Conservation (phyloP, 2,797 vertebrate species). For the Manis pentadactyla region DNA sequence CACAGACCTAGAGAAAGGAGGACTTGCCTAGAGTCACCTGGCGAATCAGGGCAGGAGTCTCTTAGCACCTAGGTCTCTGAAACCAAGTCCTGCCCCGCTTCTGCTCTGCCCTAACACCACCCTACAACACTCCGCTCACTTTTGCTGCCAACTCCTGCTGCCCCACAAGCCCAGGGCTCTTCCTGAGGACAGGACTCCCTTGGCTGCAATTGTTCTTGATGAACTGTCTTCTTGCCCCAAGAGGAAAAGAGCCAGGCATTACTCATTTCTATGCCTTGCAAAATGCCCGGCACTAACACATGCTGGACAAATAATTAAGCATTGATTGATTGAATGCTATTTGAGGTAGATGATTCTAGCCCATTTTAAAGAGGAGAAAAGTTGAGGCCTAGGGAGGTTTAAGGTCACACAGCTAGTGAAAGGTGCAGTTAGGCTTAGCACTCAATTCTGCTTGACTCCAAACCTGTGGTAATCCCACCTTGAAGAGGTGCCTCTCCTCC, state of each 20-base stretch:
- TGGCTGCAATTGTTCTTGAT: background rate
- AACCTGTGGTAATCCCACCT: background rate
- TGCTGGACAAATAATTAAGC: background rate
- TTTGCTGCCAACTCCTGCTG: background rate
- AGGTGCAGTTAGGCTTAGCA: background rate
- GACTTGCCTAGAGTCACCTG: background rate
- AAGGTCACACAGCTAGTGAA: background rate
- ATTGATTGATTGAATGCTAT: no score
- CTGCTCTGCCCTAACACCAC: background rate
- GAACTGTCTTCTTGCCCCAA: background rate
- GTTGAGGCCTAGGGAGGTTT: background rate
- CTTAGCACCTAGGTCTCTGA: background rate
- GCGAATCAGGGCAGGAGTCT: background rate
- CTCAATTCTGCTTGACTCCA: background rate
- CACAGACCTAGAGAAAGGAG: background rate
- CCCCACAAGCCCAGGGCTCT: background rate
- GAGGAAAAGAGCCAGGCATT: background rate
- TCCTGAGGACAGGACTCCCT: background rate
- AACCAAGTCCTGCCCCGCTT: background rate
- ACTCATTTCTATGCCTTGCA: background rate
- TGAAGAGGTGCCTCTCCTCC: background rate
- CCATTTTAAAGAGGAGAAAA: slow-evolving; percentile 5
- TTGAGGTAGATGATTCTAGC: background rate
- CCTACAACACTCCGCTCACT: background rate
- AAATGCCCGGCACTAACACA: background rate